These are phyloP conservation scores for Chymomyza amoena DNA, from an alignment of 2,888 invertebrate species.

Conservation along the genomic window DNA sequence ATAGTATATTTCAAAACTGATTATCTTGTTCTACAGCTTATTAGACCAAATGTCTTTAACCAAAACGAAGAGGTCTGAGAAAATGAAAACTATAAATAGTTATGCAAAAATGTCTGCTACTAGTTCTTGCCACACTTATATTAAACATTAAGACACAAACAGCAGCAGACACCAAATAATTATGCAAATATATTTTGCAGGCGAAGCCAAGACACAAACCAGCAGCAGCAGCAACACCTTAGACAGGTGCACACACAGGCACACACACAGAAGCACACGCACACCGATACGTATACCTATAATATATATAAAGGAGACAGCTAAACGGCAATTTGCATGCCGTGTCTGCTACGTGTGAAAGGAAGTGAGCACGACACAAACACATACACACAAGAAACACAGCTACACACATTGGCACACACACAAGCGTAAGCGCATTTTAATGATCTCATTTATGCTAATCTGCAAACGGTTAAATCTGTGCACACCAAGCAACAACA, in stretches of 20 bases:
- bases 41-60: no score
- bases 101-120: background rate
- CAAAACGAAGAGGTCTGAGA: background rate
- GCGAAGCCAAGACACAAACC: slow-evolving; percentile 59
- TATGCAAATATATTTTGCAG: slow-evolving; percentile 56
- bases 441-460: slow-evolving; percentile 74
- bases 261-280: background rate
- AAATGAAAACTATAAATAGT: slow-evolving; percentile 25
- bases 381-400: slow-evolving; percentile 5
- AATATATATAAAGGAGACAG: background rate
- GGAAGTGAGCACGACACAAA: slow-evolving; percentile 30
- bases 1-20: no score
- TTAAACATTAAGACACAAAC: slow-evolving; percentile 36
- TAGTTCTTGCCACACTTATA: slow-evolving; percentile 46
- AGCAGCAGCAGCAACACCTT: slow-evolving; percentile 35
- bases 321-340: slow-evolving; percentile 61
- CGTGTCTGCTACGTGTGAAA: slow-evolving; percentile 60
- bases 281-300: background rate
- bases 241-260: slow-evolving; percentile 6
- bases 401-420: slow-evolving; percentile 25
- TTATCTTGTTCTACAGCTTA: no score
- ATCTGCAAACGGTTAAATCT: slow-evolving; percentile 71
- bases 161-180: slow-evolving; percentile 49
- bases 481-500: slow-evolving; percentile 50
- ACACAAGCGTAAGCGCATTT: slow-evolving; percentile 70